Evolutionary conservation across 2,113 vertebrate genomes (phyloP).

Genomic region (Ceyx margarethae): DNA sequence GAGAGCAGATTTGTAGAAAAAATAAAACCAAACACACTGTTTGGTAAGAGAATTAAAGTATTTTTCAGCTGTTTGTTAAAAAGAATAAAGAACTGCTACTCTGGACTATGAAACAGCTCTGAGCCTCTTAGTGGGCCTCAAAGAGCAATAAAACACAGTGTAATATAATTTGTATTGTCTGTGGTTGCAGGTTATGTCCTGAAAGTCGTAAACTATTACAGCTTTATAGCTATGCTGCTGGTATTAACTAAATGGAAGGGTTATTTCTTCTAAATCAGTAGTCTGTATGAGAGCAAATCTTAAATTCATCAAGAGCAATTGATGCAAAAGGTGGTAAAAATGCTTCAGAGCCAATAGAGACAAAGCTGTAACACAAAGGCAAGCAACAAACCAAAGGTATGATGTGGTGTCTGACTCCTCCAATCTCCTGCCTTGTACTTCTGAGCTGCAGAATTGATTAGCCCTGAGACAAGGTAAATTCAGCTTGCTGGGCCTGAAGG

Average conservation of each 20-base stretch:
- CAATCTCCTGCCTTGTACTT: background rate
- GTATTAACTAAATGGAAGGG: slow-evolving; percentile 71
- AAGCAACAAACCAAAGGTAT: background rate
- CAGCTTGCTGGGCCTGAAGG: background rate
- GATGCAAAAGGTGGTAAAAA: slow-evolving; percentile 47
- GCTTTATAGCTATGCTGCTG: slow-evolving; percentile 69
- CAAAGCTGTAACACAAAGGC: background rate
- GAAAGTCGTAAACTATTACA: slow-evolving; percentile 68
- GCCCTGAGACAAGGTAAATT: background rate
- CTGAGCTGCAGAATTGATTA: background rate
- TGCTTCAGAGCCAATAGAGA: background rate
- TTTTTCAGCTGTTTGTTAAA: slow-evolving; percentile 23
- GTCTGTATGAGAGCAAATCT: background rate
- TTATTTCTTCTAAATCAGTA: slow-evolving; percentile 70
- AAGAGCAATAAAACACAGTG: slow-evolving; percentile 46
- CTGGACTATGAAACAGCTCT: background rate
- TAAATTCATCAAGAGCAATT: slow-evolving; percentile 54
- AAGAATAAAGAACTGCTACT: slow-evolving; percentile 31
- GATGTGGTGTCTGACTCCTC: background rate
- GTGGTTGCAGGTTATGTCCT: slow-evolving; percentile 72
- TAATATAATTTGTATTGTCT: slow-evolving; percentile 73
- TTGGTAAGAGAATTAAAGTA: background rate
- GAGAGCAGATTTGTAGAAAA: background rate
- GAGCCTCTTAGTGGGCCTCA: slow-evolving; percentile 40
- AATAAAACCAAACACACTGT: background rate